phyloP scores from a whole-genome alignment of 2,797 vertebrate species.

The Caiman crocodilus region DNA sequence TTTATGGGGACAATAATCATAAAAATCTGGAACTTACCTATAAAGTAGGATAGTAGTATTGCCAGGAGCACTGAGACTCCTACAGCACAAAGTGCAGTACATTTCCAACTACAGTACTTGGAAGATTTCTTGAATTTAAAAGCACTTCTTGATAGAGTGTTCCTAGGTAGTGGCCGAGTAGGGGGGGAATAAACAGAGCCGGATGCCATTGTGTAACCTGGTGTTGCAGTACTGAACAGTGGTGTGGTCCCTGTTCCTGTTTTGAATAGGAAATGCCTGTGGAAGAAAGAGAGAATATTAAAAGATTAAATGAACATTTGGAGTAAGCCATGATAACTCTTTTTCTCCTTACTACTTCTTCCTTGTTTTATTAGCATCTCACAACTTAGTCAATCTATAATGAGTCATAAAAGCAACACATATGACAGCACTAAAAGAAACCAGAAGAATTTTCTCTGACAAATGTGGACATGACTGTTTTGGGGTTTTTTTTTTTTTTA shows the following conservation, averaged over 20 bases:
- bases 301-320: neutral
- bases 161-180: constrained; percentile 95
- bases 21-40: constrained; percentile 86
- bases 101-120: constrained; percentile 98
- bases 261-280: constrained; percentile 99
- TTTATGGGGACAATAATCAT: neutral
- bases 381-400: neutral
- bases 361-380: neutral
- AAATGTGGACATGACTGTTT: constrained; percentile 23
- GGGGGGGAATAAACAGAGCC: constrained; percentile 98
- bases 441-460: neutral
- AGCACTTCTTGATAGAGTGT: constrained; percentile 95
- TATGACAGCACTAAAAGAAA: neutral
- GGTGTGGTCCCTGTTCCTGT: constrained; percentile 98
- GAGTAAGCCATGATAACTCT: neutral
- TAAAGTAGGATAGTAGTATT: constrained; percentile 96
- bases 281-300: constrained; percentile 52
- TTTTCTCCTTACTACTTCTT: neutral
- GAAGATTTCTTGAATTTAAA: constrained; percentile 99
- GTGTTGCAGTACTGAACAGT: constrained; percentile 96
- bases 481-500: constrained; percentile 57
- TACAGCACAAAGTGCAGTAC: constrained; percentile 95
- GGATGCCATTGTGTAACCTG: constrained; percentile 98
- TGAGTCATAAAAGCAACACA: neutral
- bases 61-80: constrained; percentile 94